phyloP scores from a whole-genome alignment of 2,888 invertebrate species.

The Candidula unifasciata region DNA sequence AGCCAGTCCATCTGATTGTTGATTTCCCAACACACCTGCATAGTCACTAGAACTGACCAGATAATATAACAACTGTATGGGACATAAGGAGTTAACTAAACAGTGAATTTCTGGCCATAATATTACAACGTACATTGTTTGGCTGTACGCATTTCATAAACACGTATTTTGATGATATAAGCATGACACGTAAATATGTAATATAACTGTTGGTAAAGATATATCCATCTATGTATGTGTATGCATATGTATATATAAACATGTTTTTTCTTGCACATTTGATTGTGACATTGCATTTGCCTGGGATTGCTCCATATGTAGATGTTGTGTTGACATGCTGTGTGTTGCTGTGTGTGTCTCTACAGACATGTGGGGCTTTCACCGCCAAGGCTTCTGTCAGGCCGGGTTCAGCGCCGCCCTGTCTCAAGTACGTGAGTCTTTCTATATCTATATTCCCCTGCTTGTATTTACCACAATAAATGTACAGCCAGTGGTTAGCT shows the following conservation, averaged over 20 bases:
- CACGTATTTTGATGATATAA: no score
- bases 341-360: conserved; percentile 26
- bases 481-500: neutral
- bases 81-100: no score
- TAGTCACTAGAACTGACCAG: no score
- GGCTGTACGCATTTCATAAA: no score
- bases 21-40: no score
- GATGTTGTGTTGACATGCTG: conserved; percentile 34
- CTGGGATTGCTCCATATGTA: neutral
- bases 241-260: neutral
- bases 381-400: conserved; percentile 96
- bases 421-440: conserved; percentile 83
- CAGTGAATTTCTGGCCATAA: no score
- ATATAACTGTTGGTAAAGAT: no score
- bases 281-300: neutral
- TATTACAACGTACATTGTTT: no score
- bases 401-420: conserved; percentile 95
- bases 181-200: no score
- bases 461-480: neutral
- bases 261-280: neutral
- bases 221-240: no score
- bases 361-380: conserved; percentile 81
- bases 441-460: neutral
- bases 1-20: no score
- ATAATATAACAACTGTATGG: no score